These are phyloP conservation scores for Agrenia bidenticulata DNA, from an alignment of 2,888 invertebrate genomes.

Conservation along the genomic window DNA sequence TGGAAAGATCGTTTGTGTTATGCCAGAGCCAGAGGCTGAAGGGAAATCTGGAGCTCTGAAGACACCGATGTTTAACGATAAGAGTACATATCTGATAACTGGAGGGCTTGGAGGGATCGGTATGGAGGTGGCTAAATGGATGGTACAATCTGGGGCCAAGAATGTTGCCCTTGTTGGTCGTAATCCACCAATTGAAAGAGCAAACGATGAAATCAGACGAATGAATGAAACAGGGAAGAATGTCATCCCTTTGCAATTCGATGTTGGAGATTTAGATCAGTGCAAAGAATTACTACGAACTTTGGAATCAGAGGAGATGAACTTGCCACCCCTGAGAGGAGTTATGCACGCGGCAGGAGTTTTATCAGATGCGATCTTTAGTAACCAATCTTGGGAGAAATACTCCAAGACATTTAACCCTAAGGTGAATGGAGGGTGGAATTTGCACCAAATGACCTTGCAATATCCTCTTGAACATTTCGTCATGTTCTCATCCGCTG, in stretches of 20 bases:
- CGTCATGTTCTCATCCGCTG: conserved; percentile 30
- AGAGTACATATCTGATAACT: conserved; percentile 37
- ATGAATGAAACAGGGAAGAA: conserved; percentile 22
- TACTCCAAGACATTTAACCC: conserved; percentile 23
- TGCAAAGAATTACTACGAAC: conserved; percentile 22
- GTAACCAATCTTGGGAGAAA: conserved; percentile 32
- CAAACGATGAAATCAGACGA: conserved; percentile 12
- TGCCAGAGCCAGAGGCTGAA: conserved; percentile 13
- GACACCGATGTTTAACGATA: conserved; percentile 30
- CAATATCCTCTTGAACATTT: conserved; percentile 37
- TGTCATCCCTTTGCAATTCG: conserved; percentile 22
- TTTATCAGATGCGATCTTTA: conserved; percentile 22
- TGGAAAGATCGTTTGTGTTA: conserved; percentile 21
- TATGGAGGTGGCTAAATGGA: conserved; percentile 38
- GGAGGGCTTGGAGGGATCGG: conserved; percentile 44
- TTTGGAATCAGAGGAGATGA: background rate
- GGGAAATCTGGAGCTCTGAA: background rate
- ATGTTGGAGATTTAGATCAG: conserved; percentile 28
- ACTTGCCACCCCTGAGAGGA: conserved; percentile 28
- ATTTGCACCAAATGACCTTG: conserved; percentile 35
- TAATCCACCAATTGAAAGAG: conserved; percentile 19
- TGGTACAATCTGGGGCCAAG: conserved; percentile 32
- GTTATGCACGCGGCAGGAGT: conserved; percentile 35
- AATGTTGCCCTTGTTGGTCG: conserved; percentile 30
- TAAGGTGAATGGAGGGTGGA: conserved; percentile 37